These are phyloP conservation scores for Papilio machaon DNA, from an alignment of 1,140 invertebrate species.

Conservation along the genomic window DNA sequence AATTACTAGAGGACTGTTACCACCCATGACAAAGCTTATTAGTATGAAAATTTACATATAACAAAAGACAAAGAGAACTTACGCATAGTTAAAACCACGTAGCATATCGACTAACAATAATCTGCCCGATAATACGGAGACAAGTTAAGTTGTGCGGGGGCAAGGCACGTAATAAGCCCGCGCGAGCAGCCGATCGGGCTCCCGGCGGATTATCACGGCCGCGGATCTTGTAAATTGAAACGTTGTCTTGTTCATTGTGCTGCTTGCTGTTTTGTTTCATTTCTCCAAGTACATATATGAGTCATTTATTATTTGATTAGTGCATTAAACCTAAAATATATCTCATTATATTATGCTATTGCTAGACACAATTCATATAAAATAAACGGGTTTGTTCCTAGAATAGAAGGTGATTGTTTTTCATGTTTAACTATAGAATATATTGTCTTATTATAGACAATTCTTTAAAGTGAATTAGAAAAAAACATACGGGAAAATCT, in stretches of 20 bases:
- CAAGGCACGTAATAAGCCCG: constrained; percentile 71
- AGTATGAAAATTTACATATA: not conserved
- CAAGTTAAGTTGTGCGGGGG: constrained; percentile 75
- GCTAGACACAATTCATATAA: not conserved
- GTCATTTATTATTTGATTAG: constrained; percentile 36
- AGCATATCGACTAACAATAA: constrained; percentile 74
- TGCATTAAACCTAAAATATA: not conserved
- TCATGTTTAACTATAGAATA: too few relatives aligned
- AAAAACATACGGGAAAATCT: too few relatives aligned
- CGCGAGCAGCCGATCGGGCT: constrained; percentile 62
- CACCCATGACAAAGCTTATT: not conserved
- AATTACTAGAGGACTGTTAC: not conserved
- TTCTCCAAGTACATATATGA: constrained; percentile 40
- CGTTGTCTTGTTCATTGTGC: constrained; percentile 69
- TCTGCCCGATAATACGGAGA: constrained; percentile 74
- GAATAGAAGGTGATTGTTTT: not conserved
- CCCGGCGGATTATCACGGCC: constrained; percentile 65
- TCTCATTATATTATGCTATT: constrained; percentile 5
- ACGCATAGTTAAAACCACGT: constrained; percentile 45
- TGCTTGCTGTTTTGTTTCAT: constrained; percentile 49
- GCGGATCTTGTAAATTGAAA: constrained; percentile 78
- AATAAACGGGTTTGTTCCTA: not conserved
- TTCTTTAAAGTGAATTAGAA: too few relatives aligned
- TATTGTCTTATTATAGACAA: too few relatives aligned
- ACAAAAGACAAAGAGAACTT: constrained; percentile 34